Conservation (phyloP, 1,140 invertebrate genomes). For the Dendrolimus punctatus region DNA sequence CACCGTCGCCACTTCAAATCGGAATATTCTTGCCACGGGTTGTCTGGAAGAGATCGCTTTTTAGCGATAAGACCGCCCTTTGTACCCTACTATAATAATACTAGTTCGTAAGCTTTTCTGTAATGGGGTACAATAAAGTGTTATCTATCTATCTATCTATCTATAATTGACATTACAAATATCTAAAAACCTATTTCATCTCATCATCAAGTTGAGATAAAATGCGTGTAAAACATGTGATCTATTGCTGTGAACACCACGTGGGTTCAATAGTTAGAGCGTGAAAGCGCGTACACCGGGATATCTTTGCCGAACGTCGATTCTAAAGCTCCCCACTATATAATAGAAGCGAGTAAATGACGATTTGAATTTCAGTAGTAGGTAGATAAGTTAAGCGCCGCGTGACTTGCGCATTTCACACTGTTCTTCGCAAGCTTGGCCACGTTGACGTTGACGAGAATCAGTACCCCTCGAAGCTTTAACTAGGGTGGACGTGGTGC, state of each 20-base stretch:
- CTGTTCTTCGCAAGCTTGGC: constrained; percentile 33
- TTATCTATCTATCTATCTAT: no score
- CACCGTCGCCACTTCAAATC: no score
- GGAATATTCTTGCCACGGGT: no score
- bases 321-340: constrained; percentile 20
- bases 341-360: constrained; percentile 49
- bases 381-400: constrained; percentile 54
- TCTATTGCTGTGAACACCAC: constrained; percentile 9
- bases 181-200: no score
- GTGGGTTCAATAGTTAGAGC: constrained; percentile 11
- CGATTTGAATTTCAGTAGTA: constrained; percentile 58
- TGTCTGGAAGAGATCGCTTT: no score
- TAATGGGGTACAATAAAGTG: no score
- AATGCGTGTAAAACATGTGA: constrained; percentile 11
- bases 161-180: no score
- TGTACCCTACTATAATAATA: no score
- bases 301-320: constrained; percentile 16
- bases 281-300: constrained; percentile 23
- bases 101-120: no score
- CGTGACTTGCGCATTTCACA: constrained; percentile 67
- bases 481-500: constrained; percentile 26
- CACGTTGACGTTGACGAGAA: constrained; percentile 32
- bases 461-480: constrained; percentile 36
- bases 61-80: no score
- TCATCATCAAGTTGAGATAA: not conserved